These are phyloP conservation scores for Cordilura impudica DNA, from an alignment of 2,888 invertebrate species.

Conservation along the genomic window DNA sequence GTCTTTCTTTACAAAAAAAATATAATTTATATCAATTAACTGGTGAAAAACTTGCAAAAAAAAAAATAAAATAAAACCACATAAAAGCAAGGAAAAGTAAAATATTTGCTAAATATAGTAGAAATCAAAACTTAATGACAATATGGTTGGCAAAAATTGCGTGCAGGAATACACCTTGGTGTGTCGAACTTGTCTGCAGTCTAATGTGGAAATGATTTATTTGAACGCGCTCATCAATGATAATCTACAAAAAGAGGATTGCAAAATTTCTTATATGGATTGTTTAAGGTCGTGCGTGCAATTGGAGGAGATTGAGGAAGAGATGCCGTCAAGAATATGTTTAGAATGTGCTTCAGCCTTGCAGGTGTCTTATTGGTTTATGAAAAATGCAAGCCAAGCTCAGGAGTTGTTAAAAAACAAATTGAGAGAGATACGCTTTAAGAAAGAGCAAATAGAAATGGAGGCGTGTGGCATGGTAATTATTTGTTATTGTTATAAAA, in stretches of 20 bases:
- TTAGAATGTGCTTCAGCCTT: conserved; percentile 69
- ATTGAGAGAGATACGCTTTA: conserved; percentile 26
- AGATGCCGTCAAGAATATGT: conserved; percentile 69
- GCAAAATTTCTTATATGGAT: conserved; percentile 67
- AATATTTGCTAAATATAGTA: background rate
- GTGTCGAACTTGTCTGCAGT: conserved; percentile 73
- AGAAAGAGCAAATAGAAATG: conserved; percentile 2
- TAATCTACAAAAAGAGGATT: conserved; percentile 48
- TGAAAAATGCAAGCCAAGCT: conserved; percentile 70
- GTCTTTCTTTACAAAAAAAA: conserved; percentile 40
- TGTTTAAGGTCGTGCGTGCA: conserved; percentile 69
- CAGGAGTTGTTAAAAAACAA: conserved; percentile 69
- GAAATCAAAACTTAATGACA: conserved; percentile 10
- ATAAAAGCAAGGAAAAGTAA: background rate
- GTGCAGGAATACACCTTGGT: conserved; percentile 67
- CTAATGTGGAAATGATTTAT: conserved; percentile 70
- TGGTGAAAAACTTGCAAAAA: background rate
- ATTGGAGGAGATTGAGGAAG: conserved; percentile 64
- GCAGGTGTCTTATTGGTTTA: conserved; percentile 71
- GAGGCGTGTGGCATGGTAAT: conserved; percentile 22
- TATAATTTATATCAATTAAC: background rate
- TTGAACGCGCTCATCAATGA: conserved; percentile 67
- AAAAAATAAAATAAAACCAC: background rate
- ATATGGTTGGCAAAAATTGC: conserved; percentile 43
- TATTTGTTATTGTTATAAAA: background rate